phyloP scores from a whole-genome alignment of 2,888 invertebrate species.

The Amphipyra berbera region DNA sequence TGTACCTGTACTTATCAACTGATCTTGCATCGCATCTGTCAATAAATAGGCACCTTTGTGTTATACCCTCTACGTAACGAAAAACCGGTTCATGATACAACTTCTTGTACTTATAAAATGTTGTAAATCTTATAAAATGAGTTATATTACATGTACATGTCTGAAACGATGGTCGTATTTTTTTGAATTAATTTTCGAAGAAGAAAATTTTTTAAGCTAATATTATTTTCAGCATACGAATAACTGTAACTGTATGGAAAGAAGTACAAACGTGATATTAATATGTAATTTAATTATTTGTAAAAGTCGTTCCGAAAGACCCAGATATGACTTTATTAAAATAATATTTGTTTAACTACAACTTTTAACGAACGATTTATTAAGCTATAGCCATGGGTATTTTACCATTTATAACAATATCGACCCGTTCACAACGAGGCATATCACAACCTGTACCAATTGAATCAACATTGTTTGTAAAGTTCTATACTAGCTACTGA shows the following conservation, averaged over 20 bases:
- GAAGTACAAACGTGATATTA: slow-evolving; percentile 83
- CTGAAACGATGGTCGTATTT: slow-evolving; percentile 63
- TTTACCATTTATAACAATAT: slow-evolving; percentile 89
- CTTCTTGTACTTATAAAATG: slow-evolving; percentile 57
- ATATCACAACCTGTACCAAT: slow-evolving; percentile 90
- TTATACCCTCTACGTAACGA: slow-evolving; percentile 58
- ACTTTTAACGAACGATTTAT: slow-evolving; percentile 88
- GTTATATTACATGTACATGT: slow-evolving; percentile 61
- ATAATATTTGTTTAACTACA: slow-evolving; percentile 87
- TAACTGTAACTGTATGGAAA: slow-evolving; percentile 79
- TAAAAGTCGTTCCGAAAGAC: slow-evolving; percentile 87
- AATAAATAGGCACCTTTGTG: slow-evolving; percentile 62
- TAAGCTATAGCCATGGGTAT: slow-evolving; percentile 89
- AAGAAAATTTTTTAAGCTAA: slow-evolving; percentile 76
- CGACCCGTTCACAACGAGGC: slow-evolving; percentile 90
- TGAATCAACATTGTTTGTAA: slow-evolving; percentile 90
- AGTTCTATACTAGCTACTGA: slow-evolving; percentile 89
- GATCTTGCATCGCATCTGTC: slow-evolving; percentile 59
- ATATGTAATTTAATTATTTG: slow-evolving; percentile 82
- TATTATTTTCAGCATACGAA: slow-evolving; percentile 77
- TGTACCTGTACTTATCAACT: slow-evolving; percentile 61
- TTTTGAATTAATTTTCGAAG: slow-evolving; percentile 70
- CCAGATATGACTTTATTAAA: slow-evolving; percentile 86
- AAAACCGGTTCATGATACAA: slow-evolving; percentile 48
- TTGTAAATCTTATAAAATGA: slow-evolving; percentile 63